These are phyloP conservation scores for Neogobius melanostomus DNA, from an alignment of 2,113 vertebrate species.

Conservation along the genomic window DNA sequence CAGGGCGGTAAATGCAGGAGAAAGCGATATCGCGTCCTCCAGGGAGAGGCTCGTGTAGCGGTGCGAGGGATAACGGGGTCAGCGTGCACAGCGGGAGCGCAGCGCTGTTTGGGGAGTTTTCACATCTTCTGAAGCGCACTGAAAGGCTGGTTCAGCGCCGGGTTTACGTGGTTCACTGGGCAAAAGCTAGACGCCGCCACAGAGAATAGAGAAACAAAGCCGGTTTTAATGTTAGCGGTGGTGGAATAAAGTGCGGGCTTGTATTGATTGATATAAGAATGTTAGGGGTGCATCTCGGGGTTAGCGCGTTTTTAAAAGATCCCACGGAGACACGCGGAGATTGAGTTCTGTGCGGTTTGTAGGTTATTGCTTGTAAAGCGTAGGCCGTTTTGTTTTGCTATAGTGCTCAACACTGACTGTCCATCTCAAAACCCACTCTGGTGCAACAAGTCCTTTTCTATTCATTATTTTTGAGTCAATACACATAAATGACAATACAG, in stretches of 20 bases:
- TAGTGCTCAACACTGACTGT: no score
- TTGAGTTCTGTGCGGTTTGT: no score
- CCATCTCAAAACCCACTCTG: no score
- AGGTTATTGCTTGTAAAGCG: no score
- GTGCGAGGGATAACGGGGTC: not conserved
- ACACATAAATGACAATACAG: no score
- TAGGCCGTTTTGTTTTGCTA: no score
- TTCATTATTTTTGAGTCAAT: no score
- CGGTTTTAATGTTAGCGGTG: not conserved
- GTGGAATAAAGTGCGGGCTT: not conserved
- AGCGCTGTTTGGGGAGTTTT: not conserved
- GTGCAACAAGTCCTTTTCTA: no score
- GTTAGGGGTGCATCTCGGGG: not conserved
- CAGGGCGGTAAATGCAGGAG: not conserved
- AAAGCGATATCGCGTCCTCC: not conserved
- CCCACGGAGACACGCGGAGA: no score
- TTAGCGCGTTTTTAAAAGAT: no score
- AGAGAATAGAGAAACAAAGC: not conserved
- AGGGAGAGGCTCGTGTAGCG: not conserved
- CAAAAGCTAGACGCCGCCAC: not conserved
- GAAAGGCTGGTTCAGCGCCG: not conserved
- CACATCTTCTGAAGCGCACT: not conserved
- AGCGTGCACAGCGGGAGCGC: not conserved
- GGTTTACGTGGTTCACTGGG: not conserved
- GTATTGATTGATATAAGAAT: not conserved